Evolutionary conservation across 2,797 vertebrate species (phyloP).

Genomic region (Sebastes minor): DNA sequence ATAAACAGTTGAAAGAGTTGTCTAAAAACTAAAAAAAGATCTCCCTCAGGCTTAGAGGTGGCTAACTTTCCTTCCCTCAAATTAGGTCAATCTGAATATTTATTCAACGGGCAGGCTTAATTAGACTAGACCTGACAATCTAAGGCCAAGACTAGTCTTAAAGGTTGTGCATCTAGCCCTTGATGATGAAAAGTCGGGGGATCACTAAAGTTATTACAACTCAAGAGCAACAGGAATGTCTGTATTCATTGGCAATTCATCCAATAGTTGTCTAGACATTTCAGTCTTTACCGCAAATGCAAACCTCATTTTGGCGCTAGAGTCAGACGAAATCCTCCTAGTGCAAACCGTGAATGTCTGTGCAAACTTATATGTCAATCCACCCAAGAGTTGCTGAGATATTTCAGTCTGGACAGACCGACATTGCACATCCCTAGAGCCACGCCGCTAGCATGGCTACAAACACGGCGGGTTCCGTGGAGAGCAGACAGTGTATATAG

Average conservation of each 20-base stretch:
- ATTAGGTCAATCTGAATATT: too few relatives aligned
- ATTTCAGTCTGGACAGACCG: neutral
- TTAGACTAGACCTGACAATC: too few relatives aligned
- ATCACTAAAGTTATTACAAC: neutral
- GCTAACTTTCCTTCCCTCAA: too few relatives aligned
- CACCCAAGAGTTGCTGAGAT: too few relatives aligned
- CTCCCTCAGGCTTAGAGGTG: too few relatives aligned
- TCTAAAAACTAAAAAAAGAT: too few relatives aligned
- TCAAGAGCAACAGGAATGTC: neutral
- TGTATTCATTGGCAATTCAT: neutral
- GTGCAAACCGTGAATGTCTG: neutral
- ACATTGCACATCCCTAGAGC: neutral
- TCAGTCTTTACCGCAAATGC: neutral
- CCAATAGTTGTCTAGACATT: neutral
- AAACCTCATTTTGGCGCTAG: neutral
- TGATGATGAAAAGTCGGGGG: neutral
- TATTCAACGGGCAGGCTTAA: too few relatives aligned
- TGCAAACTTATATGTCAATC: neutral
- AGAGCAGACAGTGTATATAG: neutral
- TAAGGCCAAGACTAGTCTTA: too few relatives aligned
- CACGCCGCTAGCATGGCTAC: neutral
- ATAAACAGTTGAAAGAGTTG: too few relatives aligned
- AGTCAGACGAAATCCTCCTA: neutral
- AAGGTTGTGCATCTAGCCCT: too few relatives aligned
- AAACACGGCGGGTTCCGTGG: neutral